These are phyloP conservation scores for Linurgus olivaceus DNA, from an alignment of 2,797 vertebrate species.

Conservation along the genomic window DNA sequence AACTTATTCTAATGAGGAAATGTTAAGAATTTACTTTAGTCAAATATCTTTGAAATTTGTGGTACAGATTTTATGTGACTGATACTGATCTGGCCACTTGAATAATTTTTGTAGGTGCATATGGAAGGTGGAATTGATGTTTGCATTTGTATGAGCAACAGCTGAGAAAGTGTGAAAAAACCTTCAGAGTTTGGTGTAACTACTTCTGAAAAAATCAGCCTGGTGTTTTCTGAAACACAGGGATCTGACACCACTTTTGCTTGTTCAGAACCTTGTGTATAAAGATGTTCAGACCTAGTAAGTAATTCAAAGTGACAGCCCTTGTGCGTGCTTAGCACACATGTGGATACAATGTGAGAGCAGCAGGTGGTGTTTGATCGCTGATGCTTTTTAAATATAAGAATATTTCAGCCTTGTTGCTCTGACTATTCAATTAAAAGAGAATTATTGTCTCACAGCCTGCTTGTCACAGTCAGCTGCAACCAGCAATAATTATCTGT, in stretches of 20 bases:
- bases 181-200: background rate
- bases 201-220: background rate
- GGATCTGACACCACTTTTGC: background rate
- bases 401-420: constrained; percentile 29
- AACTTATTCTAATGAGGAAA: background rate
- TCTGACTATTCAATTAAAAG: constrained; percentile 54
- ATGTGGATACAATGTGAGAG: constrained; percentile 35
- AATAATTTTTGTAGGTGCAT: background rate
- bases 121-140: background rate
- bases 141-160: background rate
- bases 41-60: background rate
- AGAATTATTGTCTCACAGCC: constrained; percentile 22
- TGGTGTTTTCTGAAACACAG: background rate
- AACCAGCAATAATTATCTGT: constrained; percentile 24
- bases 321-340: constrained; percentile 36
- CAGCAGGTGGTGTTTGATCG: constrained; percentile 48
- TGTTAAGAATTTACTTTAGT: background rate
- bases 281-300: constrained; percentile 41
- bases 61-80: background rate
- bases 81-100: background rate
- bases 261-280: constrained; percentile 22
- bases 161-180: background rate
- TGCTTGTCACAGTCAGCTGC: constrained; percentile 7
- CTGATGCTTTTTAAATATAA: constrained; percentile 31
- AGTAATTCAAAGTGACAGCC: constrained; percentile 51